Base-by-base conservation (phyloP, 2,113 vertebrate species). In the Nycticebus coucang region DNA sequence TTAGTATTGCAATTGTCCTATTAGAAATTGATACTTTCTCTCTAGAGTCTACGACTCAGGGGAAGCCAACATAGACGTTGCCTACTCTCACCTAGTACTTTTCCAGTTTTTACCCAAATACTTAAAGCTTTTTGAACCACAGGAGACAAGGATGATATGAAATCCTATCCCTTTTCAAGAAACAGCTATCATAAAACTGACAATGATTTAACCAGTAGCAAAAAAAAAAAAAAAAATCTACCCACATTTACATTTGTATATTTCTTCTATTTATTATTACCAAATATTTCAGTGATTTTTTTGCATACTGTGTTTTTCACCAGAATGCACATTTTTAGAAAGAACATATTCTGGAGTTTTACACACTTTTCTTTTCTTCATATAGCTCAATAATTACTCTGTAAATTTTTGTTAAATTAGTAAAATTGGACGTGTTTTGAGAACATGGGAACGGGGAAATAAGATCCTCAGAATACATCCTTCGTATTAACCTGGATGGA, bases 1-100 rank as follows among this genome's bases (percentile, higher is more conserved):
- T 75, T 30, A 75, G 41, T n/a, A 60, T 33, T 87, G 8, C 37
- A 21, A 4, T 92, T 80, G 8, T 71, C 78, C 64, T 69, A 57
- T 62, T 81, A 59, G 17, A 75, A 87, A 53, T 71, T 37, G 84
- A 50, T 87, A 33, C n/a, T 87, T 88, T 93, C 24, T 83, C 87
- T 81, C 17, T 91, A 59, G 13, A 83, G 55, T 62, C 10, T 66
- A 64, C 55, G 33, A 35, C 24, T 75, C 24, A 77, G 19, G 26
- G 19, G 26, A 64, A 88, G 4, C 1, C 59, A 64, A 66, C 4
- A 12, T 66, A 71, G 9, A 5, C 0, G 77, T 50, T 59, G 1
- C 64, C 17, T 89, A 60, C 41, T 75, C 74, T 71, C 30, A 41
- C 4, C n/a, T 1, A 85, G 2, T 4, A 74, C 7, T 93, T 78